Conservation (phyloP, 2,888 invertebrate species). For the Hypselothyrea guttata region DNA sequence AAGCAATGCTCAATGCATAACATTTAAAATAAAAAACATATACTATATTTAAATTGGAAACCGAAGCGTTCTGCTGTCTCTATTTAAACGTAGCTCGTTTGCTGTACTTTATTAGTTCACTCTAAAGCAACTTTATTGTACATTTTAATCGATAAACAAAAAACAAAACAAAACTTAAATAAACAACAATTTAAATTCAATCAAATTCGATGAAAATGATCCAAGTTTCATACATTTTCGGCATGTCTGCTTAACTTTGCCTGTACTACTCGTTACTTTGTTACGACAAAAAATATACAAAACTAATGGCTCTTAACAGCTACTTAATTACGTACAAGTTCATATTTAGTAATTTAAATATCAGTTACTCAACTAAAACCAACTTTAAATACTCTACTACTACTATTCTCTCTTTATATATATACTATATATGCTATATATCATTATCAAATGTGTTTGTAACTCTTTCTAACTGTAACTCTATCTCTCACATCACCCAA, state of each 20-base stretch:
- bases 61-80: slow-evolving; percentile 49
- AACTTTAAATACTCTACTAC: slow-evolving; percentile 64
- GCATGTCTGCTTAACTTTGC: slow-evolving; percentile 75
- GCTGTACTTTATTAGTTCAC: slow-evolving; percentile 72
- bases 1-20: slow-evolving; percentile 31
- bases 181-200: slow-evolving; percentile 22
- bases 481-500: slow-evolving; percentile 41
- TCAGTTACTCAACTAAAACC: slow-evolving; percentile 63
- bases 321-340: slow-evolving; percentile 38
- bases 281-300: slow-evolving; percentile 56
- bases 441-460: slow-evolving; percentile 58
- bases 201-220: slow-evolving; percentile 56
- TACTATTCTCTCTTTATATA: slow-evolving; percentile 14
- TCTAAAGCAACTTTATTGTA: slow-evolving; percentile 65
- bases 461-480: slow-evolving; percentile 24
- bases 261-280: slow-evolving; percentile 72
- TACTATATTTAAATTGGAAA: slow-evolving; percentile 43
- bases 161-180: slow-evolving; percentile 23
- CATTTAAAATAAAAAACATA: slow-evolving; percentile 23
- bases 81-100: slow-evolving; percentile 68
- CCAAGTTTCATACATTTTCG: slow-evolving; percentile 67
- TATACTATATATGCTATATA: slow-evolving; percentile 46
- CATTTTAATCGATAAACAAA: slow-evolving; percentile 49
- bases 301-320: no score
- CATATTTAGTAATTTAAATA: slow-evolving; percentile 50